Conservation (phyloP, 2,888 invertebrate genomes). For the Plebejus anna region DNA sequence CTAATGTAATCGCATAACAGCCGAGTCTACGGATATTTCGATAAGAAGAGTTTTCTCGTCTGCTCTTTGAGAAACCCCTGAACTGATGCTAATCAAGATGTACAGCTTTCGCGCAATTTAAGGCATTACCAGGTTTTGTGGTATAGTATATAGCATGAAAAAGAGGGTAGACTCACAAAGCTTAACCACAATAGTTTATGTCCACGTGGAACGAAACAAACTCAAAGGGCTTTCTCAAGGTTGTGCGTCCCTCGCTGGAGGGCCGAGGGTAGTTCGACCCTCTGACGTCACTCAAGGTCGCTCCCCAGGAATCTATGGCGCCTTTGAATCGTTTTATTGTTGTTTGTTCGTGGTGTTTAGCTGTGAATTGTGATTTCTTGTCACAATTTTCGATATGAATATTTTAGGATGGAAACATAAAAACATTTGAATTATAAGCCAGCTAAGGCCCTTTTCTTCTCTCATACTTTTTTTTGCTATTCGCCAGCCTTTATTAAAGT, state of each 20-base stretch:
- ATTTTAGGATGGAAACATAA: too few relatives aligned
- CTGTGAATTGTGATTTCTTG: background rate
- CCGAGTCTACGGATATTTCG: too few relatives aligned
- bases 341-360: background rate
- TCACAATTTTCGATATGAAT: background rate
- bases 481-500: too few relatives aligned
- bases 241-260: background rate
- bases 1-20: too few relatives aligned
- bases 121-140: background rate
- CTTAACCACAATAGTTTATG: background rate
- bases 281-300: conserved; percentile 25
- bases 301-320: conserved; percentile 1
- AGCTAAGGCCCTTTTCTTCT: too few relatives aligned
- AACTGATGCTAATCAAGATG: background rate
- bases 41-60: background rate
- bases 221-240: background rate
- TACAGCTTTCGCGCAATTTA: background rate
- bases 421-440: too few relatives aligned
- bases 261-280: conserved; percentile 7
- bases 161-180: background rate
- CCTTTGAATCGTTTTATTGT: conserved; percentile 19
- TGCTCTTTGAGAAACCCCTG: background rate
- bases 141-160: background rate
- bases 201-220: background rate
- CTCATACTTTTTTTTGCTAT: too few relatives aligned